Evolutionary conservation across 1,140 invertebrate genomes (phyloP), one percentile per base, ranked within the genome.

Genomic region (Magallana ariakensis): DNA sequence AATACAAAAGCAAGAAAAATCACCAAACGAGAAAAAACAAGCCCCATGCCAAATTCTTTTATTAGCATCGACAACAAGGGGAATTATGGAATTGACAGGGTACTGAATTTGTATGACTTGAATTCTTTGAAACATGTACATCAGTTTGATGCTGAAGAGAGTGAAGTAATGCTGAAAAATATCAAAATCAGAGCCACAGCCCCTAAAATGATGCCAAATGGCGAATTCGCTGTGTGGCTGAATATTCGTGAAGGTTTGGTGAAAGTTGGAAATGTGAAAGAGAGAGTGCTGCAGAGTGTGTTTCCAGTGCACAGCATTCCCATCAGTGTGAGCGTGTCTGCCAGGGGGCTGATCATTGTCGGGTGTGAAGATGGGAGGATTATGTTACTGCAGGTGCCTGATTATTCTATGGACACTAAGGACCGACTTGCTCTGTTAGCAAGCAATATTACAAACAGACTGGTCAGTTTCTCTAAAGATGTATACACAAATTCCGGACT

Each of bases 281-380:
- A 85, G 11, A 58, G 75, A 46, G 66, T 84, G 55, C 58, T 89
- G 0, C 83, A 87, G 19, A 87, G 87, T 22, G 85, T 90, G n/a
- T 89, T 85, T 75, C 86, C 91, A n/a, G 83, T 90, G 16, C 91
- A 91, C 55, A 89, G 90, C 56, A 90, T 91, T 2, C 90, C 89
- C 0, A 87, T 91, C 46, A 87, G 83, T 33, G 56, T 91, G 11
- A 75, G 80, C 56, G 81, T 91, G 46, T 90, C 91, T 10, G 7
- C 84, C 11, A 16, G 89, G 8, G 84, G 87, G 6, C 58, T 90
- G 26, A 70, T 91, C 13, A 3, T 90, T 9, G 70, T 91, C 33
- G 91, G 88, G 10, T 91, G 90, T 87, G 91, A 91, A 55, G 91
- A 91, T 84, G 91, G 91, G 1, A 66, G 91, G 10, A 84, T 91